Evolutionary conservation across 2,797 vertebrate genomes (phyloP), one percentile per base, ranked within the genome.

Genomic region (Tragopan temminckii): DNA sequence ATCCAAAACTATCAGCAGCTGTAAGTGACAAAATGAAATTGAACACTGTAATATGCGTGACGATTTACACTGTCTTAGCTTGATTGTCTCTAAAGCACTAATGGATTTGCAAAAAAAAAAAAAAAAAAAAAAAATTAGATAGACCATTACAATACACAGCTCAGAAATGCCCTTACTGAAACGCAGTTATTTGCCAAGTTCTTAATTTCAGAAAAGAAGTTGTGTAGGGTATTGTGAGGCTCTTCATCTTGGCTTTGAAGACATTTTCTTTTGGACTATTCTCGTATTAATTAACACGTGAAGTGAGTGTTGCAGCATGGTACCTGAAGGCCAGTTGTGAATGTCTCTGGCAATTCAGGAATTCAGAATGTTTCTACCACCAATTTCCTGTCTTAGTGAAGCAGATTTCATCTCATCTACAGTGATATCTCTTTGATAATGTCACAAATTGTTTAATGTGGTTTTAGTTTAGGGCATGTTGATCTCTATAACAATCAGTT

Each of bases 11-110:
- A 75, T 77, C 48, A 85, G 48, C 18, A 76, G 38, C 40, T 76
- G 11, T 82, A 93, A 82, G 58, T 68, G 80, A 50, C 67, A 82
- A 81, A 77, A 59, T 89, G 69, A 89, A 88, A 81, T 64, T 85
- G 52, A 70, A 27, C 59, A 70, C 58, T 74, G 4, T 69, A 89
- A 87, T 89, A 46, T 57, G 46, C 85, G 38, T 87, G 55, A 62
- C 50, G 80, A 31, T 83, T 94, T 83, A 81, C 38, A n/a, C 7
- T 64, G n/a, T 67, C 43, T 81, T 76, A 80, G 40, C 50, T 75
- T 82, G 46, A 89, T 76, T 36, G 21, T 64, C 35, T 69, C 69
- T 78, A 38, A 43, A 92, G 62, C 6, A 21, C 21, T 72, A 90
- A 77, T 57, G 31, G 16, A 13, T 76, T n/a, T 55, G n/a, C 7